Conservation (phyloP, 2,797 vertebrate genomes). For the Trachurus trachurus region DNA sequence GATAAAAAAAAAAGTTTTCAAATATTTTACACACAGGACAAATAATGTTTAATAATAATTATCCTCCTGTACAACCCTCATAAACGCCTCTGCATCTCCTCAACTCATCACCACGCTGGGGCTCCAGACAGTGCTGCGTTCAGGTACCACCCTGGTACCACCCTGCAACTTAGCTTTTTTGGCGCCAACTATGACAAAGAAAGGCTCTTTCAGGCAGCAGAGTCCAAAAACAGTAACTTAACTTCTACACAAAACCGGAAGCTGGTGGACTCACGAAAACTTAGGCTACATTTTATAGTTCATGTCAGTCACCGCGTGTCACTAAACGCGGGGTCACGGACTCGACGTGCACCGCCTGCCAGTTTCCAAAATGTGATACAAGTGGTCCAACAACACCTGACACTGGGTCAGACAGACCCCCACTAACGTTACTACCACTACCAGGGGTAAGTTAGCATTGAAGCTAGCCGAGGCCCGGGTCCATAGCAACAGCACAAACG, state of each 20-base stretch:
- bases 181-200: conserved; percentile 81
- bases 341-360: accelerated
- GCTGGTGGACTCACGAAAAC: too few relatives aligned
- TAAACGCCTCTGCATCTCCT: background rate
- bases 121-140: background rate
- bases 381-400: background rate
- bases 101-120: too few relatives aligned
- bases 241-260: background rate
- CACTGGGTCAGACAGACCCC: too few relatives aligned
- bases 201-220: background rate
- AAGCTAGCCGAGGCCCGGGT: conserved; percentile 21
- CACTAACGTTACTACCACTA: too few relatives aligned
- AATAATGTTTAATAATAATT: too few relatives aligned
- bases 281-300: accelerated
- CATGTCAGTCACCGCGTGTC: background rate
- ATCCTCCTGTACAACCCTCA: background rate
- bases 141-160: too few relatives aligned
- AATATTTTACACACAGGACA: background rate
- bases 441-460: too few relatives aligned
- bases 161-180: conserved; percentile 46
- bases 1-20: background rate
- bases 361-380: background rate
- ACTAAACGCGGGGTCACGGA: background rate
- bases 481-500: accelerated
- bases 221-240: background rate